Base-by-base conservation (phyloP, 1,140 invertebrate species). In the Meloidogyne hapla region DNA sequence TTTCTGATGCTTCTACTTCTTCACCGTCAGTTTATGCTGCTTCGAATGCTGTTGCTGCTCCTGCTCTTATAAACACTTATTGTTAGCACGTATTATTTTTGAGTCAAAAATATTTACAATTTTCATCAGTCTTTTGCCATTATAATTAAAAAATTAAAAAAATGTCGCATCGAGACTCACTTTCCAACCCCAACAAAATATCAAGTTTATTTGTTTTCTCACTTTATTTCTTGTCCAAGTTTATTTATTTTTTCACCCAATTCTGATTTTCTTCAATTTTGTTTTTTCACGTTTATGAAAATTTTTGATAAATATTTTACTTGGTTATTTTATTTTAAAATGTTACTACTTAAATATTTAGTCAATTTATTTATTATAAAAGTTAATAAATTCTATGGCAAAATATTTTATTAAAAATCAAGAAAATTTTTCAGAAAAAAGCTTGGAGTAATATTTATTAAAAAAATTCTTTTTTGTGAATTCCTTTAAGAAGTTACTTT, bases 81-180 rank as follows among this genome's bases (percentile, higher is more conserved):
- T 21, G 48, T 56, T 56, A 56, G 18, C n/a, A n/a, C 18, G 33
- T 33, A n/a, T n/a, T 21, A 56, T 56, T 4, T 5, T 56, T 18
- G n/a, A 56, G 18, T n/a, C 18, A 56, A 5, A 21, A 56, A 33
- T 33, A 8, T 56, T n/a, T 21, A n/a, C 18, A n/a, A n/a, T 56
- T 21, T 56, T 9, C 48, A n/a, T 15, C 18, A 56, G 6, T 56
- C 9, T 33, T 56, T n/a, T 56, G 48, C 48, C 48, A 56, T 56
- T 33, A 33, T 33, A 33, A 33, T 33, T 33, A 6, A 33, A 33
- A 56, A n/a, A n/a, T 45, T 45, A n/a, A 56, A 56, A n/a, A 56
- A 56, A 56, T 56, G 48, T 56, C 48, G 48, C 48, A 56, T 56
- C 12, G 48, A 56, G 48, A 56, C 48, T 56, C 48, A 56, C n/a